A percentile compares a stretch with the other conserved stretches of the same genome.
Conservation (phyloP, 2,888 invertebrate genomes). For the Oligia strigilis region DNA sequence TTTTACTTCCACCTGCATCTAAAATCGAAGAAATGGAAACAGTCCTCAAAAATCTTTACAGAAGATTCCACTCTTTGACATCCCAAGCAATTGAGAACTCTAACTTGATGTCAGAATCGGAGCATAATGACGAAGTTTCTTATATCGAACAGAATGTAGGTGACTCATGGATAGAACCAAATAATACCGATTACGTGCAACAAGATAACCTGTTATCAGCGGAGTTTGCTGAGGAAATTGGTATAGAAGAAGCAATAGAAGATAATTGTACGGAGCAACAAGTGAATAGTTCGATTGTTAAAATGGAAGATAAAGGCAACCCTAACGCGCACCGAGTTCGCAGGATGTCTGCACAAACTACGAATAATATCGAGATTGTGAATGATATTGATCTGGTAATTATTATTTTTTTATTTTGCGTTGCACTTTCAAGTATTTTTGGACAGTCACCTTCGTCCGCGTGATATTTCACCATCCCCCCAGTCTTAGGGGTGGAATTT, state of each 20-base stretch:
- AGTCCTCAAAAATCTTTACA: slow-evolving; percentile 70
- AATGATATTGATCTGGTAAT: slow-evolving; percentile 73
- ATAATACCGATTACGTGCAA: slow-evolving; percentile 33
- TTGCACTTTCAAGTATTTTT: slow-evolving; percentile 3
- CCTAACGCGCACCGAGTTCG: slow-evolving; percentile 71
- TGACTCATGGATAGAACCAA: slow-evolving; percentile 56
- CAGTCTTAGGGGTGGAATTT: too few relatives aligned
- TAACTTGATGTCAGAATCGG: slow-evolving; percentile 57
- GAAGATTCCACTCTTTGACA: slow-evolving; percentile 69
- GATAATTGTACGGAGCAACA: slow-evolving; percentile 31
- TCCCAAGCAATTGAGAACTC: slow-evolving; percentile 57
- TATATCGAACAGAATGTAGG: slow-evolving; percentile 40
- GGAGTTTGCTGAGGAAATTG: slow-evolving; percentile 25
- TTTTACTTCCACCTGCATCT: slow-evolving; percentile 54
- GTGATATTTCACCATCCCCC: too few relatives aligned
- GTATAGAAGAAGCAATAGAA: slow-evolving; percentile 31
- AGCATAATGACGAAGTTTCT: slow-evolving; percentile 45
- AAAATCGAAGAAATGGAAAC: slow-evolving; percentile 74
- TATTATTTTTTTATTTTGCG: background rate
- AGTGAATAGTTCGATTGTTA: slow-evolving; percentile 40
- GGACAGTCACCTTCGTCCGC: background rate
- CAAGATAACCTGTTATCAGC: background rate
- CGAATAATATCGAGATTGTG: slow-evolving; percentile 70
- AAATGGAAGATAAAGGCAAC: slow-evolving; percentile 57
- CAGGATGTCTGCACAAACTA: slow-evolving; percentile 80